phyloP scores from a whole-genome alignment of 64 coral and sea anemone genomes.

The Actinia tenebrosa region DNA sequence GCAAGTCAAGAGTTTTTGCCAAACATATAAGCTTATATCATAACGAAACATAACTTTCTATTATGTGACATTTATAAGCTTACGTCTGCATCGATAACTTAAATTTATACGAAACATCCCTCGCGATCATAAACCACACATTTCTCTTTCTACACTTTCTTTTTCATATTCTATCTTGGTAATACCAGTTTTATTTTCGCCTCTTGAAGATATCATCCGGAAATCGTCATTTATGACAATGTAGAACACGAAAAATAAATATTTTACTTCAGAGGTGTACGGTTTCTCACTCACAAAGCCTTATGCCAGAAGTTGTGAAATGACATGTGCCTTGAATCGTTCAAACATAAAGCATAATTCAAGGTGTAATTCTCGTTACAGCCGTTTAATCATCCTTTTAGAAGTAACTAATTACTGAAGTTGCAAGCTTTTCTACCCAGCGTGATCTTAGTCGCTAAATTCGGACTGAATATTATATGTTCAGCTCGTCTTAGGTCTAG shows the following conservation, averaged over 20 bases:
- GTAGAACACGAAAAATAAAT: background rate
- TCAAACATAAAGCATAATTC: background rate
- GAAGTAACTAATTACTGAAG: background rate
- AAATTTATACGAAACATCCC: background rate
- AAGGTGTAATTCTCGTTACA: background rate
- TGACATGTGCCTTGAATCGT: background rate
- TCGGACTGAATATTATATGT: background rate
- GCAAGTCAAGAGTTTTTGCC: background rate
- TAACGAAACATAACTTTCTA: background rate
- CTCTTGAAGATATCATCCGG: background rate
- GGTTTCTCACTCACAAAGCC: background rate
- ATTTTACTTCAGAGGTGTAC: background rate
- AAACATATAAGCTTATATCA: background rate
- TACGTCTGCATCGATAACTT: background rate
- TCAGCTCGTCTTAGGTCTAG: background rate
- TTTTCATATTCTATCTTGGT: background rate
- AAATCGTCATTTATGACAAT: background rate
- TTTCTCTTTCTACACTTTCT: slow-evolving; percentile 9
- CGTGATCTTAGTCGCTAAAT: background rate
- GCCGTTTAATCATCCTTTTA: background rate
- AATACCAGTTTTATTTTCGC: background rate
- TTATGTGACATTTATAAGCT: background rate
- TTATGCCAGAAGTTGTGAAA: background rate
- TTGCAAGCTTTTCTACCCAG: background rate
- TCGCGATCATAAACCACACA: background rate